Evolutionary conservation across 2,888 invertebrate species (phyloP).

Genomic region (Leuctra nigra): DNA sequence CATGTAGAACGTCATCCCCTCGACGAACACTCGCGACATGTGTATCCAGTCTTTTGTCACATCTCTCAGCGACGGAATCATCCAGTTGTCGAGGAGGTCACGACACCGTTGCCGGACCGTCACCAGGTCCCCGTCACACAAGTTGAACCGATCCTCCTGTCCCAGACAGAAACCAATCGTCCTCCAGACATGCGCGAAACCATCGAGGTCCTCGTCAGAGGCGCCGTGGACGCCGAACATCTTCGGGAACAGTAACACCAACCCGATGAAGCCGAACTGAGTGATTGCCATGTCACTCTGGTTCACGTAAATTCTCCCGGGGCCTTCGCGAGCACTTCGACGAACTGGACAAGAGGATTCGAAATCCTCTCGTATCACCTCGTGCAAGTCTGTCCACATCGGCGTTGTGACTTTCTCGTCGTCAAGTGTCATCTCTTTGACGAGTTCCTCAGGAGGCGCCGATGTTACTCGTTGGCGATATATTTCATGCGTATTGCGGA

Average conservation of each 20-base stretch:
- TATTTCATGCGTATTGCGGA: slow-evolving; percentile 35
- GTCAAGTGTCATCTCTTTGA: not conserved
- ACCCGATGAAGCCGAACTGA: slow-evolving; percentile 39
- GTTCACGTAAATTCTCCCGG: slow-evolving; percentile 30
- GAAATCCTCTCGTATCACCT: slow-evolving; percentile 32
- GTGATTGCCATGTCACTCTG: slow-evolving; percentile 43
- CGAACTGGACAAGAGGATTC: slow-evolving; percentile 26
- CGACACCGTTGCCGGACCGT: slow-evolving; percentile 6
- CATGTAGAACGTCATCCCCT: slow-evolving; percentile 4
- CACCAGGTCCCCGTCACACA: slow-evolving; percentile 23
- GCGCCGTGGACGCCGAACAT: slow-evolving; percentile 36
- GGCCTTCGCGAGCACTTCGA: slow-evolving; percentile 24
- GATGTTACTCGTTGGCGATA: not conserved
- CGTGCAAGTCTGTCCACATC: slow-evolving; percentile 27
- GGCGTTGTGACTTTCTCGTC: not conserved
- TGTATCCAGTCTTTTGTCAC: slow-evolving; percentile 19
- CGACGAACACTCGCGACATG: slow-evolving; percentile 20
- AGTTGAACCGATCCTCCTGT: slow-evolving; percentile 28
- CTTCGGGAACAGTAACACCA: slow-evolving; percentile 33
- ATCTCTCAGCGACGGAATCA: slow-evolving; percentile 8
- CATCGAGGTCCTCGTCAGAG: slow-evolving; percentile 43
- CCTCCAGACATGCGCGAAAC: slow-evolving; percentile 48
- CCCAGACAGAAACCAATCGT: slow-evolving; percentile 47
- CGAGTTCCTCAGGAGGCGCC: not conserved
- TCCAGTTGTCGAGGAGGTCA: slow-evolving; percentile 6